Percentiles rank a stretch among this genome's conserved stretches.
Evolutionary conservation across 1,140 invertebrate species (phyloP).

Genomic region (Lasaia peninsularis): DNA sequence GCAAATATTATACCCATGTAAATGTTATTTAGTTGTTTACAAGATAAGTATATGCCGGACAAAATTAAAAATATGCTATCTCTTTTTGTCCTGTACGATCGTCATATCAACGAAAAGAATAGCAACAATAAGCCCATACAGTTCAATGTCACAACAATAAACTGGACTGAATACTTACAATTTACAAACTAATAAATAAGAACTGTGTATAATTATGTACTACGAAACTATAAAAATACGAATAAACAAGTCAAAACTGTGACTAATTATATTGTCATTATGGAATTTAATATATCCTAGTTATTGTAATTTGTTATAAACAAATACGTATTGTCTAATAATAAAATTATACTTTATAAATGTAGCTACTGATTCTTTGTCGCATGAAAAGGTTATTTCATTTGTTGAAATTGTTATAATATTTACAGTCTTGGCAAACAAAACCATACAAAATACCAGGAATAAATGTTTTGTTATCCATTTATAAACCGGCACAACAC

Average conservation of each 20-base stretch:
- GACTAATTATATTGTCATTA: not conserved
- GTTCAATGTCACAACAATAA: conserved; percentile 65
- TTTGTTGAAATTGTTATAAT: not conserved
- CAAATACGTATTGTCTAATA: too few relatives aligned
- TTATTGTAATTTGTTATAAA: too few relatives aligned
- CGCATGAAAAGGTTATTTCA: too few relatives aligned
- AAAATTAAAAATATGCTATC: conserved; percentile 21
- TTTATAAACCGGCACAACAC: not conserved
- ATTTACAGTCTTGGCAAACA: not conserved
- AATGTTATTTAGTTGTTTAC: conserved; percentile 17
- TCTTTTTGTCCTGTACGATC: conserved; percentile 29
- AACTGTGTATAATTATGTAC: conserved; percentile 1
- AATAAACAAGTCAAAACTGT: not conserved
- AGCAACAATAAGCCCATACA: conserved; percentile 50
- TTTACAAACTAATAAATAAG: conserved; percentile 17
- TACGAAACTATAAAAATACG: conserved; percentile 5
- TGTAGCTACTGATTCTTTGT: too few relatives aligned
- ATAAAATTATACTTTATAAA: too few relatives aligned
- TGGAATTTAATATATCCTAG: not conserved
- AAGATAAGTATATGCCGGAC: conserved; percentile 15
- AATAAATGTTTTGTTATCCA: not conserved
- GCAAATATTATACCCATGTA: not conserved
- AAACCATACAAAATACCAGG: not conserved
- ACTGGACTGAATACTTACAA: conserved; percentile 32
- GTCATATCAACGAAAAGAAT: conserved; percentile 35